A percentile compares a stretch with the other conserved stretches of the same genome.
These are phyloP conservation scores for Perithous albicinctus DNA, from an alignment of 2,888 invertebrate genomes.

Conservation along the genomic window DNA sequence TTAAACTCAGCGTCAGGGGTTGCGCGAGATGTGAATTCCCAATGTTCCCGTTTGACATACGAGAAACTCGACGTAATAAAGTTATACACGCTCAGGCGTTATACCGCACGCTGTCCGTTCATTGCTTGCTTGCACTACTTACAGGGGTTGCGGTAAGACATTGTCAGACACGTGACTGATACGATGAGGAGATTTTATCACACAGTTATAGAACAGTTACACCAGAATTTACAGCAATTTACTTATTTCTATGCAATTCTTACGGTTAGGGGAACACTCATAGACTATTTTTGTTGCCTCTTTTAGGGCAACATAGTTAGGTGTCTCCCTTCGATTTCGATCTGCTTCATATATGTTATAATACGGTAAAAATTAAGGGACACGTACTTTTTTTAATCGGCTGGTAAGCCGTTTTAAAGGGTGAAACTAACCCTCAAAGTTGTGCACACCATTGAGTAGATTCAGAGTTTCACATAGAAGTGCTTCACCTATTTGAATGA, in stretches of 20 bases:
- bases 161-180: background rate
- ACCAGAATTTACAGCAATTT: background rate
- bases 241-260: background rate
- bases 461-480: too few species aligned
- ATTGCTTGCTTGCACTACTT: slow-evolving; percentile 11
- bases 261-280: background rate
- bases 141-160: background rate
- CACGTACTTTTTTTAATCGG: too few species aligned
- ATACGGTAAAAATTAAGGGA: too few species aligned
- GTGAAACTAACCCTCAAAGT: too few species aligned
- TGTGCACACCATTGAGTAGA: too few species aligned
- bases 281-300: too few species aligned
- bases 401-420: too few species aligned
- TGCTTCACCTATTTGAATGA: too few species aligned
- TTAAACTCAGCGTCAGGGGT: slow-evolving; percentile 48
- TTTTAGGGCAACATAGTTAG: too few species aligned
- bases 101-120: background rate
- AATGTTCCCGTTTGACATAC: slow-evolving; percentile 33
- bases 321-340: too few species aligned
- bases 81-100: background rate
- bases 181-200: background rate
- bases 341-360: too few species aligned
- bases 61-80: background rate
- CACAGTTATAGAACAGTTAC: background rate
- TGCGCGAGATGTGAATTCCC: slow-evolving; percentile 49